Base-by-base conservation (phyloP, 2,113 vertebrate species). In the Irena cyanogastra region DNA sequence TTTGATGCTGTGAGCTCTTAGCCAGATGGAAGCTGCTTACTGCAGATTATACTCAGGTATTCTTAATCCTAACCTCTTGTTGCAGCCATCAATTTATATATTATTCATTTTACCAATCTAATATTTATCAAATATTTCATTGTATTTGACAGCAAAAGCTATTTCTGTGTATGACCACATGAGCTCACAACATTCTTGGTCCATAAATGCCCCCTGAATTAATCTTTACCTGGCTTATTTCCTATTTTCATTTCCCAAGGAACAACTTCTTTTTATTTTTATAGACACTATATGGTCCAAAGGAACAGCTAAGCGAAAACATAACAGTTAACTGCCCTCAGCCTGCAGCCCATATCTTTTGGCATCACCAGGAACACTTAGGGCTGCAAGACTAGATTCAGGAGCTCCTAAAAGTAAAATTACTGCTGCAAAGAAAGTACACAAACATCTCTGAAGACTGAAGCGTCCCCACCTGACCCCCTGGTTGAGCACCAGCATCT, bases 321-420 rank as follows among this genome's bases (percentile, higher is more conserved):
- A 28, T 75, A 82, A 91, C 64, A 87, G 53, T 87, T 87, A 95
- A 95, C 61, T 78, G 66, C 72, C 83, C 64, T 93, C 89, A 84
- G 60, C 83, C 81, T 71, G 56, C 65, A 87, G 90, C 61, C 60
- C 7, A 0, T 60, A 66, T 71, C 78, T 87, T 87, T 20, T 85
- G 69, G 77, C 69, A 91, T 70, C 89, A 65, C 66, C 18, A 89
- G 61, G 45, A 91, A 75, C 76, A 87, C 28, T 89, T 23, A 35
- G 50, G 95, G 54, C 80, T 86, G 54, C 80, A 78, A 76, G 56
- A 82, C 41, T 60, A 53, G 30, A 71, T 87, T 75, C 65, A 42
- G 33, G 33, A 65, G 16, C 61, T 68, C 50, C 57, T 65, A 1
- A 19, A 94, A 53, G 27, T 35, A 77, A 90, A 96, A 83, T 47